Percentiles rank a stretch among this genome's conserved stretches.
These are phyloP conservation scores for Lutjanus argentimaculatus DNA, from an alignment of 2,797 vertebrate genomes.

Conservation along the genomic window DNA sequence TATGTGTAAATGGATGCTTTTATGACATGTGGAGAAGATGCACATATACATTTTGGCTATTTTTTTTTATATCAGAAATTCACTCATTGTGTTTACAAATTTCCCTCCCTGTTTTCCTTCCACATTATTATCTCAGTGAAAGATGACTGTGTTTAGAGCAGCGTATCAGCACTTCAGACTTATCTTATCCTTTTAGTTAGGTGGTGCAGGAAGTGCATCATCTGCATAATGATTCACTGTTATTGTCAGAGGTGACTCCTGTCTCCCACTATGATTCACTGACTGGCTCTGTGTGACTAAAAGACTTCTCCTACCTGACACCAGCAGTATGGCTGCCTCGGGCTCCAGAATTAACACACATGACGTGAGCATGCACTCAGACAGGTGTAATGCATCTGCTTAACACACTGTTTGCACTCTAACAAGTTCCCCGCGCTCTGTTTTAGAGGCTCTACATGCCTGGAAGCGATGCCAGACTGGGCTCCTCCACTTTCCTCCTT, in stretches of 20 bases:
- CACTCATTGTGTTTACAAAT: neutral
- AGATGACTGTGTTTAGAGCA: neutral
- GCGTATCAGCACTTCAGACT: constrained; percentile 23
- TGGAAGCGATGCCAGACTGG: constrained; percentile 42
- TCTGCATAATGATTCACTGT: constrained; percentile 71
- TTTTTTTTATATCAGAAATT: no score
- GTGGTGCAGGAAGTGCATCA: constrained; percentile 68
- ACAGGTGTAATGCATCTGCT: constrained; percentile 59
- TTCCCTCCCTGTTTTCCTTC: neutral
- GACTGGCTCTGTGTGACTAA: constrained; percentile 57
- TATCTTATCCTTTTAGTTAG: constrained; percentile 18
- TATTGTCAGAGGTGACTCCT: constrained; percentile 66
- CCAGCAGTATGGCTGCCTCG: constrained; percentile 21
- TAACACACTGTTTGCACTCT: constrained; percentile 47
- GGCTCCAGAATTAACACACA: constrained; percentile 22
- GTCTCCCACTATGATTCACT: constrained; percentile 60
- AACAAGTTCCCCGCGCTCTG: constrained; percentile 35
- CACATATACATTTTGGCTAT: neutral
- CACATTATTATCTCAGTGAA: neutral
- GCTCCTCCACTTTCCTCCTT: constrained; percentile 22
- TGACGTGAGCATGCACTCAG: constrained; percentile 24
- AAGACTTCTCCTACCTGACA: constrained; percentile 45
- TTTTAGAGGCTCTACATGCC: constrained; percentile 43
- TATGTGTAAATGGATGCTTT: neutral
- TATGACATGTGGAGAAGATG: neutral